Conservation (phyloP, 2,888 invertebrate genomes). For the Ernsta delagoae region DNA sequence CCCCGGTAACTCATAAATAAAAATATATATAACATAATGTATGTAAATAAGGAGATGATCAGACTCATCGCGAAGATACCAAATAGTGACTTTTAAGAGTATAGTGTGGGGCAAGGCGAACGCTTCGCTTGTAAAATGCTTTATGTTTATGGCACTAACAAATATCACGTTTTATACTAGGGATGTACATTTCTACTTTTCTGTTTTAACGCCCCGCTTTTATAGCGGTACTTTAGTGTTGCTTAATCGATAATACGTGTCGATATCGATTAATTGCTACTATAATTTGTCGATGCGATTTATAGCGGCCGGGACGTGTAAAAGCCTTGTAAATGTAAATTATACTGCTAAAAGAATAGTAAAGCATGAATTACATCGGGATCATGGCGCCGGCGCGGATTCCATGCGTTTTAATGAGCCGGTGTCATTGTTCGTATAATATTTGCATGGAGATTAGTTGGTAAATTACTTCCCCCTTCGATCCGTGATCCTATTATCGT, state of each 20-base stretch:
- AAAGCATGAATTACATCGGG: constrained; percentile 4
- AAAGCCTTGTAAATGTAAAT: constrained; percentile 33
- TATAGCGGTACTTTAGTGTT: constrained; percentile 36
- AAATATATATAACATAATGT: no score
- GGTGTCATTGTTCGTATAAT: constrained; percentile 56
- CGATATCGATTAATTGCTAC: constrained; percentile 39
- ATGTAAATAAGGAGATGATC: constrained; percentile 56
- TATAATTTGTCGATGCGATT: constrained; percentile 43
- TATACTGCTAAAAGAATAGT: constrained; percentile 39
- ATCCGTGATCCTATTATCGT: constrained; percentile 50
- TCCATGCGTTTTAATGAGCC: constrained; percentile 52
- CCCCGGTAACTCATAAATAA: constrained; percentile 54
- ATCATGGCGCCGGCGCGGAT: constrained; percentile 19
- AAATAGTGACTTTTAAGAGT: constrained; percentile 48
- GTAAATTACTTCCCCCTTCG: constrained; percentile 63
- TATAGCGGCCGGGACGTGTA: constrained; percentile 45
- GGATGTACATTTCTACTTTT: constrained; percentile 54
- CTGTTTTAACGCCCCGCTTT: constrained; percentile 37
- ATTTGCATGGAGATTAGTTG: constrained; percentile 69
- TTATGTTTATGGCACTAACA: constrained; percentile 61
- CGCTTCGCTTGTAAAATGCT: constrained; percentile 51
- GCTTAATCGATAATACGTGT: constrained; percentile 37
- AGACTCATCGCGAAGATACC: constrained; percentile 48
- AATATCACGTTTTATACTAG: constrained; percentile 62
- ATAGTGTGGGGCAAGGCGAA: constrained; percentile 43